Evolutionary conservation across 2,113 vertebrate genomes (phyloP).

Genomic region (Planiliza haematocheilus): DNA sequence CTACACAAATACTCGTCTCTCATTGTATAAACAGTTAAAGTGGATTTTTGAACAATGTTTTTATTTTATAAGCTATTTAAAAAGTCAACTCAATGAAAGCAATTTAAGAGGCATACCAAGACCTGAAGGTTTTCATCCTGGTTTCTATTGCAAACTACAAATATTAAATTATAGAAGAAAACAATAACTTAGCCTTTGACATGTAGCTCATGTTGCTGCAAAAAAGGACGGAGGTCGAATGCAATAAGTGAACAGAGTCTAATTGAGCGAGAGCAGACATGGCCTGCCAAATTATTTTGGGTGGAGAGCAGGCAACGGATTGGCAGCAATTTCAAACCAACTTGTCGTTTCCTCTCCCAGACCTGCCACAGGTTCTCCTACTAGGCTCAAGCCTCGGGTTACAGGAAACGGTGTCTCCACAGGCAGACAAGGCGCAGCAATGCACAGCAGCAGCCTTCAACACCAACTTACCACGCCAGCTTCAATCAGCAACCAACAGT

Average conservation of each 20-base stretch:
- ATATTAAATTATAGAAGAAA: slow-evolving; percentile 18
- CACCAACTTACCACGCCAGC: slow-evolving; percentile 64
- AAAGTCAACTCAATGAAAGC: slow-evolving; percentile 4
- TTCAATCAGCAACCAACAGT: slow-evolving; percentile 64
- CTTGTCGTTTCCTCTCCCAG: slow-evolving; percentile 77
- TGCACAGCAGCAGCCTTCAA: slow-evolving; percentile 77
- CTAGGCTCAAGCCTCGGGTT: slow-evolving; percentile 72
- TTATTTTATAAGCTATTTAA: slow-evolving; percentile 26
- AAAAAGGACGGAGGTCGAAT: slow-evolving; percentile 39
- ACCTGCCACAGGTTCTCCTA: slow-evolving; percentile 64
- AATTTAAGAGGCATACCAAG: background rate
- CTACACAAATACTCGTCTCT: slow-evolving; percentile 12
- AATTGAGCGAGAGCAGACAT: slow-evolving; percentile 57
- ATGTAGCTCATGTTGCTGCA: slow-evolving; percentile 25
- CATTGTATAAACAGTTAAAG: slow-evolving; percentile 27
- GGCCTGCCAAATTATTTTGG: slow-evolving; percentile 55
- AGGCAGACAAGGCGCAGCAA: slow-evolving; percentile 62
- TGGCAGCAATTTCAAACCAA: slow-evolving; percentile 78
- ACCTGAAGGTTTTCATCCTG: slow-evolving; percentile 19
- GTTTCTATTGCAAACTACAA: slow-evolving; percentile 26
- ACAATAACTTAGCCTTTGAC: slow-evolving; percentile 10
- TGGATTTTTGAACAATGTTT: slow-evolving; percentile 28
- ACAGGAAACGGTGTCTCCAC: slow-evolving; percentile 80
- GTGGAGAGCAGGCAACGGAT: slow-evolving; percentile 47
- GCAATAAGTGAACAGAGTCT: slow-evolving; percentile 38